Base-by-base conservation (phyloP, 2,113 vertebrate genomes). In the Toxostoma redivivum region DNA sequence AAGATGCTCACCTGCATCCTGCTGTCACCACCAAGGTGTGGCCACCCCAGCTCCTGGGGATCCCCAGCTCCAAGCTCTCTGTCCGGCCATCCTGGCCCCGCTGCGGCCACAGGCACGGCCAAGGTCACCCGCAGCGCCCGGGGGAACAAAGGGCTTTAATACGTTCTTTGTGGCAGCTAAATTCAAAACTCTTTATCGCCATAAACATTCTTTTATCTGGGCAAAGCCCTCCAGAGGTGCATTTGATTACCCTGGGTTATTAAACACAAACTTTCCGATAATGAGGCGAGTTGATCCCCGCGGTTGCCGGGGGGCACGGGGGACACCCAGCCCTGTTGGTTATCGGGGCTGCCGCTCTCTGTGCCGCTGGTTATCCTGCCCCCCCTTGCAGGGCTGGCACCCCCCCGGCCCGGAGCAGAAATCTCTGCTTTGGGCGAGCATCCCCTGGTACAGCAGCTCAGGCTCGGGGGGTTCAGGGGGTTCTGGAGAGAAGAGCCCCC, bases 201-300 rank as follows among this genome's bases (percentile, higher is more conserved):
- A 73, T 61, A 91, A 79, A 37, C 95, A 89, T 95, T 87, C 86
- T 67, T 94, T 97, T 97, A 96, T 97, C 94, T 94, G 91, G 67
- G 94, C 88, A 40, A 51, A 94, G 48, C 94, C 88, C 95, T 95
- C 83, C 89, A 78, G 95, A 93, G 92, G 88, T 50, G 88, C 78
- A n/a, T 93, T 88, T 95, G 65, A 97, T 97, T 97, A 94, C 91
- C 81, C 69, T 48, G 83, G 96, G 40, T 97, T 95, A 97, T 97
- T 93, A 93, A 96, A 96, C 85, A 96, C 42, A 86, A 95, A 58
- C 87, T 94, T 62, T 2, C 35, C 2, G 90, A 93, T 97, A 97
- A 96, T 8, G 74, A 94, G 87, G 38, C 1, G 14, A 69, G 67
- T 7, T 48, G 88, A 74, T 88, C 87, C 40, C 50, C 1, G 21